phyloP scores from a whole-genome alignment of 2,113 vertebrate species.

The Tricholaema leucomelas region DNA sequence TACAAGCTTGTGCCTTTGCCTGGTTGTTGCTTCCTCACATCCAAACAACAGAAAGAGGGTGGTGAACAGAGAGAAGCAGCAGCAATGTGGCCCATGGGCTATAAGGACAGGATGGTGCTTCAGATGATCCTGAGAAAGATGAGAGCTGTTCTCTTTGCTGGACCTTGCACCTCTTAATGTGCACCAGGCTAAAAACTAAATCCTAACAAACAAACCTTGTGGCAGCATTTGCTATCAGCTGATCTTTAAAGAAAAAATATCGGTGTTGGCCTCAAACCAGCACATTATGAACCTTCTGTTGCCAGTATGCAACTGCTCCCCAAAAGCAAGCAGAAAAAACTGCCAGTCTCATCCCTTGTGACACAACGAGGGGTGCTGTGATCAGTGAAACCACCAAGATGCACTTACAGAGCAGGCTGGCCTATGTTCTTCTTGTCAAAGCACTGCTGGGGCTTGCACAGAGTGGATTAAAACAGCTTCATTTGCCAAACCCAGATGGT shows the following conservation, averaged over 20 bases:
- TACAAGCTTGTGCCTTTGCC: background rate
- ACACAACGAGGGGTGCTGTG: background rate
- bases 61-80: background rate
- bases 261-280: too few species aligned
- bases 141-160: background rate
- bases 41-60: background rate
- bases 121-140: background rate
- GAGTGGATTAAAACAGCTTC: background rate
- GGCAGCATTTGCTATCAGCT: background rate
- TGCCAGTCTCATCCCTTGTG: background rate
- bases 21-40: background rate
- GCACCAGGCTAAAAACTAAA: background rate
- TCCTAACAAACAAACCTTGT: background rate
- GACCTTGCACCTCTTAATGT: background rate
- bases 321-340: background rate
- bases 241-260: background rate
- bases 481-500: background rate
- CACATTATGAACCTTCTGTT: background rate
- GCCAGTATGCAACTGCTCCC: background rate
- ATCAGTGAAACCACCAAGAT: background rate
- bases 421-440: background rate
- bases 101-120: background rate
- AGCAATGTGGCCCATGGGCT: rapidly evolving
- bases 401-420: background rate
- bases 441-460: background rate